Percentiles rank a stretch among this genome's conserved stretches.
These are phyloP conservation scores for Pseudocheirus occidentalis DNA, from an alignment of 2,797 vertebrate genomes.

Conservation along the genomic window DNA sequence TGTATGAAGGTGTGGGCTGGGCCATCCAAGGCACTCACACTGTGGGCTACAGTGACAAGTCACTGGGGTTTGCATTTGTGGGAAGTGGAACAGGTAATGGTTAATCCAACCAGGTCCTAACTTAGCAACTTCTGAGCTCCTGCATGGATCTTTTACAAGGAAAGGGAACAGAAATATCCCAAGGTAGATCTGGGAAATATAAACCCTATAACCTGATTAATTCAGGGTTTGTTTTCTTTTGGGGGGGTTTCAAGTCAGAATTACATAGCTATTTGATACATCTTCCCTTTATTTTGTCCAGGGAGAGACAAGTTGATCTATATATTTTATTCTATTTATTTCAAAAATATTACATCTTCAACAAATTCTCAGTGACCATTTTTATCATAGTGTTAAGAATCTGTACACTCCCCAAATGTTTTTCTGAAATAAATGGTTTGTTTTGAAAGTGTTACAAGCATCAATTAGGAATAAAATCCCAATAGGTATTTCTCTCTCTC, in stretches of 20 bases:
- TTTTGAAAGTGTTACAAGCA: neutral
- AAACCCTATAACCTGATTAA: neutral
- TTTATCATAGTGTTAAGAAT: neutral
- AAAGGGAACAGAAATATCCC: neutral
- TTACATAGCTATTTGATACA: neutral
- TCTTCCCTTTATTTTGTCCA: neutral
- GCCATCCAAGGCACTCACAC: constrained; percentile 85
- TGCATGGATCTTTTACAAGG: neutral
- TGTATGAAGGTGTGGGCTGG: constrained; percentile 90
- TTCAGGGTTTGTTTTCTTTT: neutral
- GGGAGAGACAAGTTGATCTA: neutral
- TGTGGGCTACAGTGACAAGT: constrained; percentile 83
- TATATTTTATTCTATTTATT: neutral
- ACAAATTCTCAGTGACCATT: neutral
- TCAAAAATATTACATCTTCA: neutral
- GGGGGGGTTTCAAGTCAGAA: neutral
- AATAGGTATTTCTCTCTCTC: neutral
- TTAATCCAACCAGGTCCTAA: neutral
- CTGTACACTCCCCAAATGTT: neutral
- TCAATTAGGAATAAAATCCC: neutral
- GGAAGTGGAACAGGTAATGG: constrained; percentile 86
- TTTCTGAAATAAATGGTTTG: neutral
- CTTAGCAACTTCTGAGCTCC: neutral
- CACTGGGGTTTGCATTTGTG: constrained; percentile 87
- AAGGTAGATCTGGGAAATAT: neutral